phyloP scores from a whole-genome alignment of 2,888 invertebrate genomes.

The Monopis laevigella region DNA sequence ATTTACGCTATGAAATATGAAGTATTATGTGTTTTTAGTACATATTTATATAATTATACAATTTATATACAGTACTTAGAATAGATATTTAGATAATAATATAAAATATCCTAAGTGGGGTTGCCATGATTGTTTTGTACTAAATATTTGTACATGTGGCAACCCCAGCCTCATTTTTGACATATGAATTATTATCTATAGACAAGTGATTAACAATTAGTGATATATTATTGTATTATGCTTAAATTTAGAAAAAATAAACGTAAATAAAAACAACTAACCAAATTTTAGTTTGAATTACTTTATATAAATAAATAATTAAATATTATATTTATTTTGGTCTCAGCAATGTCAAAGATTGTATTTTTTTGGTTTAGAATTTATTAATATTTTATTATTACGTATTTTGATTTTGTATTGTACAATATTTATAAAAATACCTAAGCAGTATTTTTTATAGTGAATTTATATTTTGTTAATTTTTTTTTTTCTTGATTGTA shows the following conservation, averaged over 20 bases:
- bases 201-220: slow-evolving; percentile 36
- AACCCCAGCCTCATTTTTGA: too few species aligned
- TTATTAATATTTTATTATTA: neutral
- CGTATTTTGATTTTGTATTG: neutral
- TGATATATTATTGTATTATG: slow-evolving; percentile 34
- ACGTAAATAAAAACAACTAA: slow-evolving; percentile 34
- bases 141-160: too few species aligned
- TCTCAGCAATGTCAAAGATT: slow-evolving; percentile 61
- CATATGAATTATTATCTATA: neutral
- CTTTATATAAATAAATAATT: slow-evolving; percentile 25
- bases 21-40: too few species aligned
- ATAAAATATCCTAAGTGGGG: too few species aligned
- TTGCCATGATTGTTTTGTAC: too few species aligned
- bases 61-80: too few species aligned
- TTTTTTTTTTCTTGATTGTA: neutral
- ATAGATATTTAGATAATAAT: too few species aligned
- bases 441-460: neutral
- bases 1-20: too few species aligned
- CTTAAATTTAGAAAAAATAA: slow-evolving; percentile 34
- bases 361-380: slow-evolving; percentile 30
- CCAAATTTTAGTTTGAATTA: slow-evolving; percentile 54
- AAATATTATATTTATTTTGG: slow-evolving; percentile 38
- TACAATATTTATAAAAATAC: neutral
- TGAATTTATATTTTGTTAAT: neutral
- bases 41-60: too few species aligned